Evolutionary conservation across 2,888 invertebrate species (phyloP).

Genomic region (Lithophane leautieri): DNA sequence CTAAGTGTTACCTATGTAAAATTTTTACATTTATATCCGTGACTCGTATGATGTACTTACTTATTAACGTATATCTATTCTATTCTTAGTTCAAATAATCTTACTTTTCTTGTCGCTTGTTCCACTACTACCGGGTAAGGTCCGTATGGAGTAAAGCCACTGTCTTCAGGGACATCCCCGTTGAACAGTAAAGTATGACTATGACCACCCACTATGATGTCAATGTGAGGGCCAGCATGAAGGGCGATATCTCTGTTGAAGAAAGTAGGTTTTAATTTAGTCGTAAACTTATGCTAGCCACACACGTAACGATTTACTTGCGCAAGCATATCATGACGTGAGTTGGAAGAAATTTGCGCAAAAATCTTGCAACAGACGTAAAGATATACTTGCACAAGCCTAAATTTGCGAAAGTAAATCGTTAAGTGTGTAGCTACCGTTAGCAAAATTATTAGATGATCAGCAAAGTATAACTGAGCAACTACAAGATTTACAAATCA

Average conservation of each 20-base stretch:
- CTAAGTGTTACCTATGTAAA: not conserved
- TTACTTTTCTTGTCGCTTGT: conserved; percentile 81
- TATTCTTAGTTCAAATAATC: conserved; percentile 28
- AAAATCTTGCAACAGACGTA: too few species aligned
- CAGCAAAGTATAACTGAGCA: not conserved
- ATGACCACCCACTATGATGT: conserved; percentile 96
- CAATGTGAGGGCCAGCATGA: conserved; percentile 92
- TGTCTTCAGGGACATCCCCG: conserved; percentile 87
- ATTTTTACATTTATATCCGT: too few species aligned
- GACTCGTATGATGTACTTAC: too few species aligned
- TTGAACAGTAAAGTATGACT: conserved; percentile 94
- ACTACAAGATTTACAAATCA: not conserved
- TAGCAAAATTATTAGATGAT: not conserved
- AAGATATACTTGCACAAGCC: too few species aligned
- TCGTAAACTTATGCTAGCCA: not conserved
- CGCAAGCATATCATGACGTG: too few species aligned
- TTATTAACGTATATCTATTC: too few species aligned
- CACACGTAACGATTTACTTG: too few species aligned
- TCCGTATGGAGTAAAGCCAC: conserved; percentile 87
- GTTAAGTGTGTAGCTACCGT: too few species aligned
- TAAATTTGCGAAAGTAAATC: too few species aligned
- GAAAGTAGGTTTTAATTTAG: not conserved
- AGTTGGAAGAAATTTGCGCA: too few species aligned
- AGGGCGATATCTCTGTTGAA: conserved; percentile 91
- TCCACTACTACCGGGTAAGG: conserved; percentile 93